Evolutionary conservation across 2,888 invertebrate species (phyloP), one percentile per base, ranked within the genome.

Genomic region (Caenorhabditis virilis): DNA sequence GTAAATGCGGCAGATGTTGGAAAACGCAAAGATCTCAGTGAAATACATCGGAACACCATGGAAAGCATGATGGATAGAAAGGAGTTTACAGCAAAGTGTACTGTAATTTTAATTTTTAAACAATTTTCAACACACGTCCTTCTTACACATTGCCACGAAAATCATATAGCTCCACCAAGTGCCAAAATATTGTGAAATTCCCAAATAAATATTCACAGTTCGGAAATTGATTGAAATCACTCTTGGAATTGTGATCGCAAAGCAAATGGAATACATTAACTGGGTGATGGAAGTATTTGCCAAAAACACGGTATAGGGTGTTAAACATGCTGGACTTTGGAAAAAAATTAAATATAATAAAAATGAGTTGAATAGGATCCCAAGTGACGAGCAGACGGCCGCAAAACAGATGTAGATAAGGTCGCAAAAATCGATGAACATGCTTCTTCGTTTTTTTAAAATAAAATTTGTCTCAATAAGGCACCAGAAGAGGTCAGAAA

Each of bases 91-190:
- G 59, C 64, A 41, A 64, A 64, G 25, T 64, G 64, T 15, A 64
- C 64, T 64, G 59, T 18, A 64, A 64, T 7, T 22, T 18, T 30
- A 5, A 9, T 13, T 22, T n/a, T n/a, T 25, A 9, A 9, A 20
- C 7, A 26, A 13, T 22, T 43, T 43, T 43, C 43, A 11, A 9
- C 7, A 22, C 6, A 30, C 13, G 6, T 11, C 9, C 43, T 18
- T 20, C 50, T 41, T 58, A 64, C 64, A 47, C 64, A 64, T 59
- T 18, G 55, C 50, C 4, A 36, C 42, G n/a, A 64, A 64, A 16
- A 64, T 41, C 64, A 64, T 64, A 42, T 64, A 64, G 16, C 64
- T 55, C 64, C 64, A 64, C 59, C 59, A 64, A 33, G 50, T 58
- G 6, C 64, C 64, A 13, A 64, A 26, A 25, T 48, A 64, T 30